Evolutionary conservation across 2,797 vertebrate genomes (phyloP).

Genomic region (Denticeps clupeoides): DNA sequence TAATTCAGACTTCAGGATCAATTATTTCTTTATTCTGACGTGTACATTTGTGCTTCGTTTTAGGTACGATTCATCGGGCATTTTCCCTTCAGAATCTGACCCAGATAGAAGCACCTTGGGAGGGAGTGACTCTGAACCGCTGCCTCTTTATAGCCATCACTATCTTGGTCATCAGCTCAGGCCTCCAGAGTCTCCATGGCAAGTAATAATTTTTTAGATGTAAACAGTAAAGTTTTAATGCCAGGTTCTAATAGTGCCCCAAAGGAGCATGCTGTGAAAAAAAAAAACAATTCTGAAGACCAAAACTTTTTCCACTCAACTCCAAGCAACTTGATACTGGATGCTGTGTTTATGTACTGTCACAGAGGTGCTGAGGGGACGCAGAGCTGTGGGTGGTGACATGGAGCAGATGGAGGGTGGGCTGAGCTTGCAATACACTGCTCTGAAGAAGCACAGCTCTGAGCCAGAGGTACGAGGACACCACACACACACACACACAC

Average conservation of each 20-base stretch:
- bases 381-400: slow-evolving; percentile 13
- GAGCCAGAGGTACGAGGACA: slow-evolving; percentile 39
- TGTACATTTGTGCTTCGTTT: slow-evolving; percentile 20
- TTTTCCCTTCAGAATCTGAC: slow-evolving; percentile 37
- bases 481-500: background rate
- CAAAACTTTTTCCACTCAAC: too few species aligned
- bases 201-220: too few species aligned
- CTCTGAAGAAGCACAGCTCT: slow-evolving; percentile 21
- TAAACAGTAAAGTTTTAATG: too few species aligned
- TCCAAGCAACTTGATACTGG: background rate
- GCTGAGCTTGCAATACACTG: slow-evolving; percentile 29
- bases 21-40: background rate
- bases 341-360: background rate
- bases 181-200: slow-evolving; percentile 75
- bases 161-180: slow-evolving; percentile 74
- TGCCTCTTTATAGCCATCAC: slow-evolving; percentile 77
- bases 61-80: slow-evolving; percentile 32
- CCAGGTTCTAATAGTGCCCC: too few species aligned
- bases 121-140: slow-evolving; percentile 80
- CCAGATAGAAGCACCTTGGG: slow-evolving; percentile 65
- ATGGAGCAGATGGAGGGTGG: slow-evolving; percentile 29
- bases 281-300: too few species aligned
- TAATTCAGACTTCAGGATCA: too few species aligned
- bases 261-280: too few species aligned
- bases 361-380: slow-evolving; percentile 50